A percentile compares a stretch with the other conserved stretches of the same genome.
Evolutionary conservation across 2,797 vertebrate genomes (phyloP).

Genomic region (Gastrophryne carolinensis): DNA sequence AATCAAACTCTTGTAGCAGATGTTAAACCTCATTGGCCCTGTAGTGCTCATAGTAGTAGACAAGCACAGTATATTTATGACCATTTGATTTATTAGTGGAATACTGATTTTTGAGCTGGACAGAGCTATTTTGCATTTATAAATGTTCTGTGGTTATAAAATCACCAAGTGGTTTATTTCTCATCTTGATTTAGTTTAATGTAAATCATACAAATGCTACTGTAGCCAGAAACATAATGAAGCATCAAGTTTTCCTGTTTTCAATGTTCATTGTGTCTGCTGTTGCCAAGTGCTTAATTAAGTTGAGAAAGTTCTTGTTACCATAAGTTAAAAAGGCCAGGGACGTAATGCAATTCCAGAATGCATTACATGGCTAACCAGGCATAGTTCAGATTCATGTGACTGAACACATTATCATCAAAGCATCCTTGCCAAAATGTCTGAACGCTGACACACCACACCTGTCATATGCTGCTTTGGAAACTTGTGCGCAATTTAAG

Average conservation of each 20-base stretch:
- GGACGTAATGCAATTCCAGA: slow-evolving; percentile 30
- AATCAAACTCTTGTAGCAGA: too few species aligned
- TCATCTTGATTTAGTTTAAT: not conserved
- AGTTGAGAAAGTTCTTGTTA: slow-evolving; percentile 18
- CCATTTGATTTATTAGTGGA: too few species aligned
- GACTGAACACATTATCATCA: slow-evolving; percentile 46
- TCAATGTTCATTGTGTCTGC: slow-evolving; percentile 1
- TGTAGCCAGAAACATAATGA: slow-evolving; percentile 13
- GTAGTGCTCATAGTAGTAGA: too few species aligned
- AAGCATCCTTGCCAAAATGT: slow-evolving; percentile 32
- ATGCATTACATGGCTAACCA: slow-evolving; percentile 39
- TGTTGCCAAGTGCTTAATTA: slow-evolving; percentile 44
- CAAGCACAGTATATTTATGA: too few species aligned
- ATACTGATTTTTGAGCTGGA: too few species aligned
- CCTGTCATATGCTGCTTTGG: slow-evolving; percentile 32
- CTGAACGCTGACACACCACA: slow-evolving; percentile 31
- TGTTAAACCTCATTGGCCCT: too few species aligned
- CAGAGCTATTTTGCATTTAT: too few species aligned
- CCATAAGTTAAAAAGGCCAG: slow-evolving; percentile 30
- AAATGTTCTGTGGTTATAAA: too few species aligned
- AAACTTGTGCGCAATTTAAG: slow-evolving; percentile 40
- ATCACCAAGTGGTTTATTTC: too few species aligned
- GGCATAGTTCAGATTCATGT: slow-evolving; percentile 43
- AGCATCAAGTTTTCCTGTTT: slow-evolving; percentile 14
- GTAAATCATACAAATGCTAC: not conserved